Base-by-base conservation (phyloP, 2,797 vertebrate genomes). In the Megaceryle alcyon region DNA sequence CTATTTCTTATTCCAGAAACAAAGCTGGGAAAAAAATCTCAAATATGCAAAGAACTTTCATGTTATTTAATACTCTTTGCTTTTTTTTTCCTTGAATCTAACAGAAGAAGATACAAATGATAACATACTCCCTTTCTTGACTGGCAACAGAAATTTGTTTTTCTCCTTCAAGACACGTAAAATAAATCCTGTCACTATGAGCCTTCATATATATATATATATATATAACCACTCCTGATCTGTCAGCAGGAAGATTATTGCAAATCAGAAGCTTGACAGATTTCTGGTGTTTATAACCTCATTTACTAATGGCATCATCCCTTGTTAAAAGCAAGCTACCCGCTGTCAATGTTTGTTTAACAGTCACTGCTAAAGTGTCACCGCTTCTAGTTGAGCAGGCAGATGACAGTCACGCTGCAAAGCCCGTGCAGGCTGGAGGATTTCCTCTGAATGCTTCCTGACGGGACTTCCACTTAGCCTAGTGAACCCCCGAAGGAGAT, bases 251-350 rank as follows among this genome's bases (percentile, higher is more conserved):
- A 85, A 65, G 21, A 89, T 81, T 86, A 92, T 41, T 86, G 46
- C 59, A 88, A 86, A 92, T 88, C 88, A 86, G 31, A 14, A 94
- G 35, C 70, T 82, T 76, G 91, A 90, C 70, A 90, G 85, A 86
- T 88, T 92, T 89, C 63, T 84, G 43, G 35, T 72, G 43, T 94
- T 95, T 76, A 88, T 84, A 94, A 88, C 59, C 77, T 92, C 51
- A 82, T 63, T 95, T 92, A 80, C 84, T 95, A 93, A 91, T 17
- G 21, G 66, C 70, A 88, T 71, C 68, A 88, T 61, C 57, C 53
- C 0, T 12, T 85, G 66, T 82, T 84, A 93, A 92, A 90, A 70
- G 83, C 66, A 54, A 94, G 66, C 48, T 56, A 77, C 48, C 60
- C 6, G 23, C 56, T 69, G 81, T 64, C 81, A 86, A 5, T 39